Base-by-base conservation (phyloP, 2,113 vertebrate species). In the Epinephelus lanceolatus region DNA sequence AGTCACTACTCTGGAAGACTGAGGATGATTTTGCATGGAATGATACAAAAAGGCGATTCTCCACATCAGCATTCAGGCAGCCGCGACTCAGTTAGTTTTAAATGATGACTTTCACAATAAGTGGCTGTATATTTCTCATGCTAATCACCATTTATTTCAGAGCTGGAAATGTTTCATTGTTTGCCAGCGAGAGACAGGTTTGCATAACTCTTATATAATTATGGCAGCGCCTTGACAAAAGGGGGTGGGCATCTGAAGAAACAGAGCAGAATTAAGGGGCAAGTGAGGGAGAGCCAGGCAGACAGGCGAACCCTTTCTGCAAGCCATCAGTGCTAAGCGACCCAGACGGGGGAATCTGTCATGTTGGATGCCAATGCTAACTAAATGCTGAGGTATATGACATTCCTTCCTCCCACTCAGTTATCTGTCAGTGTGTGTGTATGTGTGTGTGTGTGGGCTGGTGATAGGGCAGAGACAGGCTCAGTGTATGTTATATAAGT, bases 191-290 rank as follows among this genome's bases (percentile, higher is more conserved):
- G 77, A 76, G 81, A 65, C 83, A 73, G 67, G 65, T 90, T 85
- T 90, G 81, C 78, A 78, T 91, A 88, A 85, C 76, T 82, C 70
- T 87, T 89, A 89, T 66, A 88, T 93, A 93, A 93, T 88, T 61
- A 81, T 75, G 77, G 66, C 78, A 80, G 60, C 0, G 70, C 74
- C 61, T 83, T 85, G 89, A 86, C 82, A 88, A 78, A 45, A 80
- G 71, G 80, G 87, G 56, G 62, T 8, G 88, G 80, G 85, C 83
- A 85, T 89, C 70, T 79, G 87, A 85, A 89, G 94, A 94, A 94
- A 93, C 92, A 93, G 94, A 93, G 94, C 92, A 94, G 93, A 94
- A 94, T 87, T 75, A 93, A 93, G 88, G 85, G 79, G 85, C 63
- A 71, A 76, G 57, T 86, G 86, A 91, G 75, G 82, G 79, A 90